phyloP scores from a whole-genome alignment of 2,113 vertebrate species.

The Takifugu bimaculatus region DNA sequence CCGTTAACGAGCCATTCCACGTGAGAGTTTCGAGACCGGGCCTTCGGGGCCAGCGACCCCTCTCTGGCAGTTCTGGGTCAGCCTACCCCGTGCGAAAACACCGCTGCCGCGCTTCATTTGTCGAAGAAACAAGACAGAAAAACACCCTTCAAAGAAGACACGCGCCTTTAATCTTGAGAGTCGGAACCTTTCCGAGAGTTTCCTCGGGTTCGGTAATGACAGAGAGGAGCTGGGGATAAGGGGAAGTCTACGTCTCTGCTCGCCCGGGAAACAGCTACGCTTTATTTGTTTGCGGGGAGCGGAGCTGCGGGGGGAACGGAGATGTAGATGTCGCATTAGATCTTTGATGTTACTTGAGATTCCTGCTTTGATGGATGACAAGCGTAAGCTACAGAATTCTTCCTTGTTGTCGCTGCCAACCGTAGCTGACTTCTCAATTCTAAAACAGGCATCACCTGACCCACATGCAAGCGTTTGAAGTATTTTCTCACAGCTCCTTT shows the following conservation, averaged over 20 bases:
- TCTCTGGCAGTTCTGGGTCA: constrained; percentile 70
- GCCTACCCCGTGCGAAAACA: constrained; percentile 44
- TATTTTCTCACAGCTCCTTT: constrained; percentile 7
- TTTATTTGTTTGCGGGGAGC: constrained; percentile 34
- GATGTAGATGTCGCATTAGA: constrained; percentile 11
- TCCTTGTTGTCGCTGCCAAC: not conserved
- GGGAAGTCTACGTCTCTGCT: constrained; percentile 20
- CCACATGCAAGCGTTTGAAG: not conserved
- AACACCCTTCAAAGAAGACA: constrained; percentile 65
- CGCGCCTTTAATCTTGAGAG: constrained; percentile 68
- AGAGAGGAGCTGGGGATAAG: constrained; percentile 34
- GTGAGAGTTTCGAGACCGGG: constrained; percentile 38
- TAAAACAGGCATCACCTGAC: not conserved
- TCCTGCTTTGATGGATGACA: constrained; percentile 6
- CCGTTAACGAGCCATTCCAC: constrained; percentile 45
- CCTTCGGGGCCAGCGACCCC: constrained; percentile 27
- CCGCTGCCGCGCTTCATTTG: constrained; percentile 43
- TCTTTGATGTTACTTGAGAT: constrained; percentile 42
- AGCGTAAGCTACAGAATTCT: not conserved
- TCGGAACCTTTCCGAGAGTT: constrained; percentile 50
- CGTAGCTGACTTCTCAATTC: not conserved
- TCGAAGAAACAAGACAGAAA: constrained; percentile 52
- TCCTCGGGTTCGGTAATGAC: constrained; percentile 55
- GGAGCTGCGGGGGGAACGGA: constrained; percentile 7
- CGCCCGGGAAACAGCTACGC: constrained; percentile 20